Conservation (phyloP, 2,888 invertebrate genomes). For the Caenorhabditis zanzibari region DNA sequence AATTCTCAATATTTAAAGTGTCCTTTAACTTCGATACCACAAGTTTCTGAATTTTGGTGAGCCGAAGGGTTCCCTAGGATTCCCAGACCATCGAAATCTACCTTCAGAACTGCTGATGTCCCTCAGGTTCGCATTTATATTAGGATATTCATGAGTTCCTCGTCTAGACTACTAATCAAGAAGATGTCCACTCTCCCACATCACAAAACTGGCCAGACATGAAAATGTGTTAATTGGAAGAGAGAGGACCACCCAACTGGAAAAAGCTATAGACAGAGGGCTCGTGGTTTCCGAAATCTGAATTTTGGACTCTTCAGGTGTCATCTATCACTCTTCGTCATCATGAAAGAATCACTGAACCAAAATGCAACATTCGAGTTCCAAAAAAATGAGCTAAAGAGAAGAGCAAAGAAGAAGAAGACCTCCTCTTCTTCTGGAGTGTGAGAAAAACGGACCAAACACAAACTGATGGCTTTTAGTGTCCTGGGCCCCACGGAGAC, state of each 20-base stretch:
- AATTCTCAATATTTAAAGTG: too few relatives aligned
- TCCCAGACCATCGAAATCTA: too few relatives aligned
- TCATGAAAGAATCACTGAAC: slow-evolving; percentile 30
- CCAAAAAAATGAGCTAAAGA: too few relatives aligned
- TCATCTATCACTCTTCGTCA: slow-evolving; percentile 45
- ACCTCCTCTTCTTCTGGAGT: slow-evolving; percentile 16
- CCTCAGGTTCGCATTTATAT: too few relatives aligned
- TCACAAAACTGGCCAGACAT: slow-evolving; percentile 12
- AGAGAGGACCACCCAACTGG: slow-evolving; percentile 42
- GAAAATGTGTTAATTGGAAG: slow-evolving; percentile 38
- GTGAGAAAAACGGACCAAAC: slow-evolving; percentile 59
- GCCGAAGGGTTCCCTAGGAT: too few relatives aligned
- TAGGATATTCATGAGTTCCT: not conserved
- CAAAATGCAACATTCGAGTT: slow-evolving; percentile 30
- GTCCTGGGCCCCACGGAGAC: slow-evolving; percentile 7
- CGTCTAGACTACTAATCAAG: slow-evolving; percentile 27
- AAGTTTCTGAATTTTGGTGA: too few relatives aligned
- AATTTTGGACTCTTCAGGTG: slow-evolving; percentile 6
- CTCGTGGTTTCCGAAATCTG: not conserved
- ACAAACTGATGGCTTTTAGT: slow-evolving; percentile 61
- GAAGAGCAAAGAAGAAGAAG: slow-evolving; percentile 21
- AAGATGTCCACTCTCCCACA: slow-evolving; percentile 9
- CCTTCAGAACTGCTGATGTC: too few relatives aligned
- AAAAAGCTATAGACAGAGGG: slow-evolving; percentile 12
- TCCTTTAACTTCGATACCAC: too few relatives aligned